Percentiles rank a stretch among this genome's conserved stretches.
Conservation (phyloP, 2,888 invertebrate species). For the Tridacna gigas region DNA sequence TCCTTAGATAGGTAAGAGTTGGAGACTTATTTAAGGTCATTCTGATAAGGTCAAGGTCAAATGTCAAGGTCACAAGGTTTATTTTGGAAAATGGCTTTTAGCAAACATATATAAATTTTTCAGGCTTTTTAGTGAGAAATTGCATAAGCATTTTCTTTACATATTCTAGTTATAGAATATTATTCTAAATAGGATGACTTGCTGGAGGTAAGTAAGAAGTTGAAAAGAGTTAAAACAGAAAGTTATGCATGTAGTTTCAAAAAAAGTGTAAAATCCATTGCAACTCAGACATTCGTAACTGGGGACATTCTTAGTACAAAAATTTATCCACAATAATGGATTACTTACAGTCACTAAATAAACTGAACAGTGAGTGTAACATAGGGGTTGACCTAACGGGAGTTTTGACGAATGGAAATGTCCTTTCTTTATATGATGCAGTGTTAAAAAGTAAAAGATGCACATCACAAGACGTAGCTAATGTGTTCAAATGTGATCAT, state of each 20-base stretch:
- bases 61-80: no score
- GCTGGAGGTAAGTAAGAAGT: constrained; percentile 6
- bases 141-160: no score
- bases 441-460: neutral
- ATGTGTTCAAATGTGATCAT: neutral
- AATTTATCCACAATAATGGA: constrained; percentile 2
- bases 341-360: neutral
- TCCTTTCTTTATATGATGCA: neutral
- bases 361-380: neutral
- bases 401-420: constrained; percentile 1
- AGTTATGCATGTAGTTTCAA: neutral
- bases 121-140: no score
- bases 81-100: no score
- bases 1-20: no score
- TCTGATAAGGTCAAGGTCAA: no score
- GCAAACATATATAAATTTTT: no score
- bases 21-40: no score
- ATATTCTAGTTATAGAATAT: no score
- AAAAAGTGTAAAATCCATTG: neutral
- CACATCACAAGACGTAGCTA: neutral
- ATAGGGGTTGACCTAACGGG: neutral
- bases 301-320: constrained; percentile 8
- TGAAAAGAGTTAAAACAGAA: neutral
- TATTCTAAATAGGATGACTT: neutral
- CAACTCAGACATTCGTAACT: constrained; percentile 2